Evolutionary conservation across 2,888 invertebrate genomes (phyloP).

Genomic region (Arctia plantaginis): DNA sequence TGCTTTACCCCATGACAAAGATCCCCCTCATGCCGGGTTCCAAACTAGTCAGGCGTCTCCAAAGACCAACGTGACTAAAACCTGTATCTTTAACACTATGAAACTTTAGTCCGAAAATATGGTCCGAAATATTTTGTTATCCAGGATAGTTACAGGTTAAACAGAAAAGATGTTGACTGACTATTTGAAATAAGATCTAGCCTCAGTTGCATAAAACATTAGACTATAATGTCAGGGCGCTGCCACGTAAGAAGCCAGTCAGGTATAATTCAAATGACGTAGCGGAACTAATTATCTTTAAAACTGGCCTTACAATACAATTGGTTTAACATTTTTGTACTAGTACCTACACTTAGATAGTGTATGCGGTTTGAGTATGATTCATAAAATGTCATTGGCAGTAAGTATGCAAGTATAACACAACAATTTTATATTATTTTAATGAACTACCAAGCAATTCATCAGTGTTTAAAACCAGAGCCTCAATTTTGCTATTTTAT

Average conservation of each 20-base stretch:
- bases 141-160: neutral
- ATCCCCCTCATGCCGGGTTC: no score
- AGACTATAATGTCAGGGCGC: neutral
- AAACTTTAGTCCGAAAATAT: no score
- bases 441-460: neutral
- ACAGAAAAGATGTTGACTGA: neutral
- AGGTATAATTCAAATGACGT: conserved; percentile 11
- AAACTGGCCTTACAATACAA: conserved; percentile 40
- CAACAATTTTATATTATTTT: conserved; percentile 24
- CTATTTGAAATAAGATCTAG: neutral
- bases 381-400: conserved; percentile 24
- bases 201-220: neutral
- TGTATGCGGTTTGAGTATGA: conserved; percentile 29
- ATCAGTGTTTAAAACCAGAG: no score
- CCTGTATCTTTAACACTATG: neutral
- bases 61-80: neutral
- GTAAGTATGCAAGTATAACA: neutral
- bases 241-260: neutral
- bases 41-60: neutral
- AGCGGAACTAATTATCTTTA: conserved; percentile 33
- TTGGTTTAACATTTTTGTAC: conserved; percentile 31
- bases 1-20: neutral
- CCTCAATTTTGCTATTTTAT: no score
- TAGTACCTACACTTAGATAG: conserved; percentile 19
- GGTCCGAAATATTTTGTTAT: no score